Evolutionary conservation across 2,797 vertebrate species (phyloP), one percentile per base, ranked within the genome.

Genomic region (Peromyscus nudipes): DNA sequence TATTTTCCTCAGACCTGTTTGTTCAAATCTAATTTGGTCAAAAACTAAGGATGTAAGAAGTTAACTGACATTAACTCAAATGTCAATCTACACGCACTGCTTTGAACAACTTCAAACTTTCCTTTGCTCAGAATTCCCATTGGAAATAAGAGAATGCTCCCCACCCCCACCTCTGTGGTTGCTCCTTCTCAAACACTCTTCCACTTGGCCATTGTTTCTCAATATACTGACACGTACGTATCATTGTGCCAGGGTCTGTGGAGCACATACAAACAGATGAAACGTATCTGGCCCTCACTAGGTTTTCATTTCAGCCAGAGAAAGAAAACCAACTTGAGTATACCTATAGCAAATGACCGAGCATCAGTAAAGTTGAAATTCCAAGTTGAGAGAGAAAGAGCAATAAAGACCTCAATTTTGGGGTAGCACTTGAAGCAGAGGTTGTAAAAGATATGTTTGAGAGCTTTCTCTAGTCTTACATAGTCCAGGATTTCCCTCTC

Each of bases 1-100:
- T 64, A 3, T 85, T 84, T 95, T 95, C 57, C 89, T 94, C 69
- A 6, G 60, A 87, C 49, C 4, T 79, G 4, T 14, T 1, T 67
- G 29, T 46, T 92, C 77, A 90, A 92, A 43, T 85, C 67, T 91
- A 94, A 93, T 84, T 87, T 90, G n/a, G 16, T 75, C 37, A 40
- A 89, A 83, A 52, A 80, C 76, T 85, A 93, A 96, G 69, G 43
- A 86, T n/a, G 16, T 3, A 71, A 90, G 46, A 71, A 81, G 31
- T 5, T 84, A 64, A 64, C 43, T 40, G 5, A 31, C 82, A 46
- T 84, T 64, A 84, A 64, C 40, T 43, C 55, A 91, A 52, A 69
- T 67, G 37, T 67, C 87, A 43, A 90, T 87, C 31, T 77, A 65
- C 55, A 57, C 21, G n/a, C 27, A 23, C 60, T 14, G 11, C n/a